Conservation (phyloP, 1,140 invertebrate genomes). For the Drosophila erecta region DNA sequence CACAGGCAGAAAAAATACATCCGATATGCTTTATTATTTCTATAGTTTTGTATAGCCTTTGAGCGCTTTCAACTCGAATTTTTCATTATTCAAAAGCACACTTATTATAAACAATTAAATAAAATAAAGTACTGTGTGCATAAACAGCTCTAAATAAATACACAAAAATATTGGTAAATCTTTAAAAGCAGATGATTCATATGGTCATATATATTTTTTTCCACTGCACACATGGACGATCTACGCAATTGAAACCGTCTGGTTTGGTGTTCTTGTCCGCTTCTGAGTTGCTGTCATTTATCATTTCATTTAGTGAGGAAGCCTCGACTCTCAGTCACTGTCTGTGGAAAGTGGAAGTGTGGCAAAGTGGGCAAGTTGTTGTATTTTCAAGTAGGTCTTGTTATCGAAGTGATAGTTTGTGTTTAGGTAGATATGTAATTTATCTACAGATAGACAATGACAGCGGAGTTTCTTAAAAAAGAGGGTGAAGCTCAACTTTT, state of each 20-base stretch:
- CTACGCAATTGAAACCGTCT: slow-evolving; percentile 36
- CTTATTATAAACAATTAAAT: too few species aligned
- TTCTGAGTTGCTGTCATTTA: slow-evolving; percentile 70
- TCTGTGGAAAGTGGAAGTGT: slow-evolving; percentile 33
- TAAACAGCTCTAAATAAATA: too few species aligned
- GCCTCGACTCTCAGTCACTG: slow-evolving; percentile 23
- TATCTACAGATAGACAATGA: slow-evolving; percentile 11
- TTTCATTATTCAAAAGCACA: too few species aligned
- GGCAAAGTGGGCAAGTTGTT: slow-evolving; percentile 40
- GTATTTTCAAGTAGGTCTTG: slow-evolving; percentile 21
- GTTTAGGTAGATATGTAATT: slow-evolving; percentile 10
- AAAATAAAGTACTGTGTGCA: too few species aligned
- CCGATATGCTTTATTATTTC: background rate
- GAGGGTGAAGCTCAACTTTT: background rate
- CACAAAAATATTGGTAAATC: too few species aligned
- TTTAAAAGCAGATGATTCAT: background rate
- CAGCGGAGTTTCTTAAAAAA: background rate
- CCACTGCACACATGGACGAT: slow-evolving; percentile 12
- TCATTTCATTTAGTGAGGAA: slow-evolving; percentile 53
- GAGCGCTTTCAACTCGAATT: too few species aligned
- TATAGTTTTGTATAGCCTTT: background rate
- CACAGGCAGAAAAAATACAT: background rate
- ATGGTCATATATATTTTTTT: background rate
- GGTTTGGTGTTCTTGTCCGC: slow-evolving; percentile 14
- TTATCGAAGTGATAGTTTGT: slow-evolving; percentile 30